Evolutionary conservation across 2,888 invertebrate species (phyloP), one percentile per base, ranked within the genome.

Genomic region (Urechis unicinctus): DNA sequence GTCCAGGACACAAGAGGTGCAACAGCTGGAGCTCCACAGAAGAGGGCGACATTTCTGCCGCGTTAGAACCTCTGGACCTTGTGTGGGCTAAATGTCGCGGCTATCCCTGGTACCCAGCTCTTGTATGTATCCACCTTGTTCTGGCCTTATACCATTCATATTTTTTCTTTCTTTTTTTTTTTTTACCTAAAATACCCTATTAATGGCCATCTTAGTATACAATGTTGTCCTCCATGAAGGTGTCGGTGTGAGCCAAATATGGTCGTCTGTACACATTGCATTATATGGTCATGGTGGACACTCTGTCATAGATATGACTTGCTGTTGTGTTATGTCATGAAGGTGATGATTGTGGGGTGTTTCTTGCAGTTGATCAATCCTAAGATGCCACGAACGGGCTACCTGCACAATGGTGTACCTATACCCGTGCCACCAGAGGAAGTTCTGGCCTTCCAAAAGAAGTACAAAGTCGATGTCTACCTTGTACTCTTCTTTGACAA

Each of bases 71-170:
- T 1, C 79, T 95, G 60, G 91, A 93, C 76, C 83, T 95, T 47
- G 95, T 96, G 1, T 96, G 95, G 96, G 95, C 95, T 22, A 95
- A 96, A 76, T 94, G 94, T 81, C 85, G 89, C 65, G 91, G 94
- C 25, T 94, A 94, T 80, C 94, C 94, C 0, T 96, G 95, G 94
- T 95, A 95, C 81, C 96, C 95, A 47, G 95, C 95, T 3, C 81
- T 96, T 62, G 82, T 83, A 68, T 77, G 75, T 55, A 29, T n/a
- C 26, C 21, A 5, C 29, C 31, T n/a, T 21, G 6, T 29, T 21
- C 26, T 24, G n/a, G 41, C 2, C 6, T 22, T 9, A 36, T n/a
- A n/a, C n/a, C n/a, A n/a, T n/a, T n/a, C n/a, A n/a, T n/a, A n/a
- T n/a, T n/a, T 36, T 36, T 36, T 36, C 13, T 42, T 22, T 43